Evolutionary conservation across 2,797 vertebrate genomes (phyloP).

Genomic region (Brachymystax lenok): DNA sequence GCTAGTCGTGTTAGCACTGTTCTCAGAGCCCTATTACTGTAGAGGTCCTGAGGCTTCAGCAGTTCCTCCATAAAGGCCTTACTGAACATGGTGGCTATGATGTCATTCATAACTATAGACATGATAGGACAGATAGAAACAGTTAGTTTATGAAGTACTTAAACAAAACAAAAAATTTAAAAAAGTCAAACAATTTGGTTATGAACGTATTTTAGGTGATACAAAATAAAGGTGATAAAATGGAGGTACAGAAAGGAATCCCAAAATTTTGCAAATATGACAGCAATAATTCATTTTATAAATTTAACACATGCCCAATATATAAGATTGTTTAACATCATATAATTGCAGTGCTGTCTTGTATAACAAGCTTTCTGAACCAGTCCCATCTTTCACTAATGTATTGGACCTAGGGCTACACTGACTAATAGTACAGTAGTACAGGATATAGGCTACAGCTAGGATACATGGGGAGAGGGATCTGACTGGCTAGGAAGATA

Average conservation of each 20-base stretch:
- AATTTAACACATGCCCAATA: not conserved
- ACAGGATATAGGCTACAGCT: too few relatives aligned
- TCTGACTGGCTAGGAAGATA: conserved; percentile 36
- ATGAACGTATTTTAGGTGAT: not conserved
- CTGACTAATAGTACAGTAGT: not conserved
- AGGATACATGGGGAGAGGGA: conserved; percentile 1
- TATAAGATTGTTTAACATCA: not conserved
- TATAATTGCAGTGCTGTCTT: not conserved
- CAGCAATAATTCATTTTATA: not conserved
- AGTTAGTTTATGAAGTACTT: not conserved
- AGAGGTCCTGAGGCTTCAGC: conserved; percentile 90
- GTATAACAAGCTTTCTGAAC: not conserved
- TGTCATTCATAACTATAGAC: conserved; percentile 87
- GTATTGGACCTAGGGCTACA: not conserved
- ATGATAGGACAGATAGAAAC: conserved; percentile 3
- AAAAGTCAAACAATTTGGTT: not conserved
- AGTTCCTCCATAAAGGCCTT: conserved; percentile 90
- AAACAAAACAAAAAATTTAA: not conserved
- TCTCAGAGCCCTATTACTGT: conserved; percentile 87
- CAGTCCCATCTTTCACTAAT: too few relatives aligned
- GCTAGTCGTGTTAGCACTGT: conserved; percentile 88
- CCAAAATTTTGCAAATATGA: not conserved
- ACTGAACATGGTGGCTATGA: conserved; percentile 89
- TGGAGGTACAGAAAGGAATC: not conserved
- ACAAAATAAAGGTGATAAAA: not conserved